These are phyloP conservation scores for Laticauda colubrina DNA, from an alignment of 2,113 vertebrate species.

Conservation along the genomic window DNA sequence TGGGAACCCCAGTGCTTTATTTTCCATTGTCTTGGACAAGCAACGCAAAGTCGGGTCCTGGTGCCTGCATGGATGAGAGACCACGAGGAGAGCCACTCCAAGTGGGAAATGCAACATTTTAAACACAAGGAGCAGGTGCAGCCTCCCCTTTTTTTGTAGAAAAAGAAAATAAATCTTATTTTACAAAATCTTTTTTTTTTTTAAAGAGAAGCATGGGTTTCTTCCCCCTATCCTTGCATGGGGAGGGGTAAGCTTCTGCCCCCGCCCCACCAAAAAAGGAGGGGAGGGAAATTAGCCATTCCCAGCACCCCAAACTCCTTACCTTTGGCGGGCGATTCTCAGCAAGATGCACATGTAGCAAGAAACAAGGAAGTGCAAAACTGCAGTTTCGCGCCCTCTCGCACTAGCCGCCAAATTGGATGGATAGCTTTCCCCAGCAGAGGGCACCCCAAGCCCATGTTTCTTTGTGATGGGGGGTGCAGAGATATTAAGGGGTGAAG, in stretches of 20 bases:
- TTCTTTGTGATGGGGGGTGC: background rate
- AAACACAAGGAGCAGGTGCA: background rate
- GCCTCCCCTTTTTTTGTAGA: background rate
- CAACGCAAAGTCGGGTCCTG: background rate
- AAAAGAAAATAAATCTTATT: background rate
- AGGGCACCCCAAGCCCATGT: background rate
- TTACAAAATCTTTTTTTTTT: background rate
- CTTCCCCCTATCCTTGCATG: background rate
- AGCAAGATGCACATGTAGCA: rapidly evolving
- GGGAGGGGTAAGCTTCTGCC: background rate
- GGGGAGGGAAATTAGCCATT: background rate
- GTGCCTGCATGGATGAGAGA: background rate
- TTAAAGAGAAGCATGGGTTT: background rate
- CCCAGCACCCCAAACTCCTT: background rate
- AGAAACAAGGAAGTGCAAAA: background rate
- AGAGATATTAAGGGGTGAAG: background rate
- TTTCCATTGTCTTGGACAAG: no score
- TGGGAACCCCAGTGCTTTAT: no score
- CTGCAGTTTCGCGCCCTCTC: no score
- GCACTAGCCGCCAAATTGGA: background rate
- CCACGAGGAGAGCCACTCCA: background rate
- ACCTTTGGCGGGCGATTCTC: background rate
- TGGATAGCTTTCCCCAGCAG: background rate
- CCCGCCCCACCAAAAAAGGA: no score
- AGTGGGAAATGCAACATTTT: background rate